Percentiles rank a stretch among this genome's conserved stretches.
Evolutionary conservation across 2,888 invertebrate genomes (phyloP).

Genomic region (Ormyrus rosae): DNA sequence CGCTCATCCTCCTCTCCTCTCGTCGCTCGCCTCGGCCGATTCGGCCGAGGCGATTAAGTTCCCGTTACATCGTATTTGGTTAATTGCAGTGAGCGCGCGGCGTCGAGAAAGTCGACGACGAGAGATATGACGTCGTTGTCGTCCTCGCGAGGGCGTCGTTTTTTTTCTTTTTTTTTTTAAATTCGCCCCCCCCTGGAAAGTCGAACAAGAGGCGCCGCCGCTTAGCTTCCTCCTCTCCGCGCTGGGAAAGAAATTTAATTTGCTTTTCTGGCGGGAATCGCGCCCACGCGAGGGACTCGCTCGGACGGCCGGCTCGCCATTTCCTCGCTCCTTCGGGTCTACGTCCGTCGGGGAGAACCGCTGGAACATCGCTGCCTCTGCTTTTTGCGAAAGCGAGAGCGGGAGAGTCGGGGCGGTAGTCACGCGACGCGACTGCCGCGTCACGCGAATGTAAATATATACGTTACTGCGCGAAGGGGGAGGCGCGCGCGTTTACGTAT

Average conservation of each 20-base stretch:
- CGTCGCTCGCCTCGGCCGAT: background rate
- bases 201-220: no score
- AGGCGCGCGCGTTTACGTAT: background rate
- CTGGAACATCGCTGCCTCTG: background rate
- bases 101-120: background rate
- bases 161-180: background rate
- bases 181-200: no score
- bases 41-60: conserved; percentile 28
- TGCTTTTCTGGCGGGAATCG: background rate
- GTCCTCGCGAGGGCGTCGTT: background rate
- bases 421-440: conserved; percentile 25
- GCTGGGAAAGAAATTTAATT: conserved; percentile 22
- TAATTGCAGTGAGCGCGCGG: conserved; percentile 23
- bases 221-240: background rate
- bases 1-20: background rate
- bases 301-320: background rate
- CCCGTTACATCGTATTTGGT: conserved; percentile 46
- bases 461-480: background rate
- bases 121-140: no score
- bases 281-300: background rate
- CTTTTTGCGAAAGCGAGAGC: background rate
- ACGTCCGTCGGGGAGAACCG: background rate
- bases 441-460: conserved; percentile 32
- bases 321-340: background rate
- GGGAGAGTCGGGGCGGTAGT: conserved; percentile 10